Base-by-base conservation (phyloP, 2,888 invertebrate genomes). In the Thalpophila matura region DNA sequence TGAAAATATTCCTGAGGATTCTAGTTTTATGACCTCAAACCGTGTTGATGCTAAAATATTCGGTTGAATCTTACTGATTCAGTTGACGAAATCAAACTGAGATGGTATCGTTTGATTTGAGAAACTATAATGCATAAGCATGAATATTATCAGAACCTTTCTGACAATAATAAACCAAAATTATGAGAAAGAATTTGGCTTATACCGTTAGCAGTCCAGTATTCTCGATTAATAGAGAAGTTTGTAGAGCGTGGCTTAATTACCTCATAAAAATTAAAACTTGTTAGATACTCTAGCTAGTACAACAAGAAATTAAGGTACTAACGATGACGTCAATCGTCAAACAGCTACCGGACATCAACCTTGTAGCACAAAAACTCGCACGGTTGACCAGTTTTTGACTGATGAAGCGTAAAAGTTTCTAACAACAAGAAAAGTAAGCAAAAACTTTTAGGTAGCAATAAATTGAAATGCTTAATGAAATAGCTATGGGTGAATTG, bases 231-330 rank as follows among this genome's bases (percentile, higher is more conserved):
- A 35, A 53, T 38, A 31, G 26, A 20, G 20, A 51, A 22, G 22
- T 65, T 64, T 54, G 1, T 65, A 50, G 27, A 54, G 24, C 37
- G 22, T 37, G n/a, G 7, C 9, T 49, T 45, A 45, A 54, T 38
- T 27, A 38, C n/a, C 1, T 31, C 7, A n/a, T 16, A 49, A 37
- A 24, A 7, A 40, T 16, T 16, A 27, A 5, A 63, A 10, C 18
- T 38, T 31, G 14, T 46, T 64, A 26, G 31, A 37, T 22, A 22
- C 18, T 51, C 1, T n/a, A 4, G 18, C 4, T 33, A 31, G n/a
- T n/a, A n/a, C n/a, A n/a, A n/a, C 12, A 5, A 55, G 10, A 55
- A 26, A 14, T 38, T 24, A 20, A 38, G 9, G 14, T 45, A 18
- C 3, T 12, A 4, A n/a, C 4, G 3, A 24, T 33, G 42, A 72